Evolutionary conservation across 2,888 invertebrate species (phyloP).

Genomic region (Diplazon laetatorius): DNA sequence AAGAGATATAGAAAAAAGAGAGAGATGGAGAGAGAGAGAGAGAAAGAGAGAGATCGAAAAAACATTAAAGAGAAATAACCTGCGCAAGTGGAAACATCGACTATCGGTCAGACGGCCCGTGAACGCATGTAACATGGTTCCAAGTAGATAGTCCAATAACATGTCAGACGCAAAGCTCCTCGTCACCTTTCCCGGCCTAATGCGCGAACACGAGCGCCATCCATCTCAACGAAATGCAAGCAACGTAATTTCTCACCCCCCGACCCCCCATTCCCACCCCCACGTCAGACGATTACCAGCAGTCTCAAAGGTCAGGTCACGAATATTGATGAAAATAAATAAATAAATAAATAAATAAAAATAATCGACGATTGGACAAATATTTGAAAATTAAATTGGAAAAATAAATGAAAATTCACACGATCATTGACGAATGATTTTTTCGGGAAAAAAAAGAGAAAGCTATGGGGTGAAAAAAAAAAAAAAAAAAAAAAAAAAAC

Average conservation of each 20-base stretch:
- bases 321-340: no score
- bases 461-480: constrained; percentile 13
- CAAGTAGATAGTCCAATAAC: constrained; percentile 17
- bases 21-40: neutral
- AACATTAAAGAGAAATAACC: neutral
- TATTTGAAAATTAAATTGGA: neutral
- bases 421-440: no score
- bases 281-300: neutral
- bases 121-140: constrained; percentile 8
- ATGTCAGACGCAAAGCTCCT: constrained; percentile 34
- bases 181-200: constrained; percentile 52
- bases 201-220: neutral
- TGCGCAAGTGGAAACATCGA: constrained; percentile 7
- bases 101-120: neutral
- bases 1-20: neutral
- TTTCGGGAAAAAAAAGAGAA: no score
- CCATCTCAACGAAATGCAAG: neutral
- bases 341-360: constrained; percentile 2
- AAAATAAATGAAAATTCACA: constrained; percentile 18
- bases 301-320: neutral
- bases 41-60: neutral
- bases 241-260: neutral
- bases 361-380: constrained; percentile 2
- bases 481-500: constrained; percentile 37
- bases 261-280: no score